Conservation (phyloP, 2,888 invertebrate species). For the Leptopilina drosophilae region DNA sequence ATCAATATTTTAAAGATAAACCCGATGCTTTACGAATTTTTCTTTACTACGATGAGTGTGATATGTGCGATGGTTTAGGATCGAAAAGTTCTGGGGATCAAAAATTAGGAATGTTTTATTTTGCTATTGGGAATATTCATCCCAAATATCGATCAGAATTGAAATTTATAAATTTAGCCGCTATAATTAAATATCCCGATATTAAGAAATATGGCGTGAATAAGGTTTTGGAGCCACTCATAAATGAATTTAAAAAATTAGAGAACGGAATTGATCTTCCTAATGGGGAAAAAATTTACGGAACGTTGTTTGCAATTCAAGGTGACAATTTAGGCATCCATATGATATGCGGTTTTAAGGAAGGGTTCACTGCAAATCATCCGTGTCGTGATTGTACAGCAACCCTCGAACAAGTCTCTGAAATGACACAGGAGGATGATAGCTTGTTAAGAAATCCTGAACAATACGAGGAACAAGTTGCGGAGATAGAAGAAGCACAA, state of each 20-base stretch:
- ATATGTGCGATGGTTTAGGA: not conserved
- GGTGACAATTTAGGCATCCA: conserved; percentile 34
- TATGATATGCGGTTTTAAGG: conserved; percentile 32
- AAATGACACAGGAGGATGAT: conserved; percentile 9
- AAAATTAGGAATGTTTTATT: conserved; percentile 4
- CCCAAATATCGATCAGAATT: conserved; percentile 7
- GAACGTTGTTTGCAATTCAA: not conserved
- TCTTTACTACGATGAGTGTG: not conserved
- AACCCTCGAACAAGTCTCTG: not conserved
- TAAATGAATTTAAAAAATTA: conserved; percentile 14
- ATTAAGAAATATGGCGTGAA: not conserved
- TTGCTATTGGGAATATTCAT: conserved; percentile 10
- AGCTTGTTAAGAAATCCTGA: conserved; percentile 27
- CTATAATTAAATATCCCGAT: conserved; percentile 4
- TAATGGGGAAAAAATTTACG: not conserved
- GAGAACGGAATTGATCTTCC: conserved; percentile 12
- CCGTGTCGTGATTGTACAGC: conserved; percentile 27
- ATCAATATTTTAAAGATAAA: not conserved
- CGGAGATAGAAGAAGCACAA: not conserved
- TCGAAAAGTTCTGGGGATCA: not conserved
- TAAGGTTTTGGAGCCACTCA: no score
- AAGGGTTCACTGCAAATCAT: conserved; percentile 35
- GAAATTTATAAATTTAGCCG: conserved; percentile 36
- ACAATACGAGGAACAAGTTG: conserved; percentile 8
- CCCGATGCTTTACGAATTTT: not conserved